Evolutionary conservation across 2,888 invertebrate species (phyloP).

Genomic region (Erebia palarica): DNA sequence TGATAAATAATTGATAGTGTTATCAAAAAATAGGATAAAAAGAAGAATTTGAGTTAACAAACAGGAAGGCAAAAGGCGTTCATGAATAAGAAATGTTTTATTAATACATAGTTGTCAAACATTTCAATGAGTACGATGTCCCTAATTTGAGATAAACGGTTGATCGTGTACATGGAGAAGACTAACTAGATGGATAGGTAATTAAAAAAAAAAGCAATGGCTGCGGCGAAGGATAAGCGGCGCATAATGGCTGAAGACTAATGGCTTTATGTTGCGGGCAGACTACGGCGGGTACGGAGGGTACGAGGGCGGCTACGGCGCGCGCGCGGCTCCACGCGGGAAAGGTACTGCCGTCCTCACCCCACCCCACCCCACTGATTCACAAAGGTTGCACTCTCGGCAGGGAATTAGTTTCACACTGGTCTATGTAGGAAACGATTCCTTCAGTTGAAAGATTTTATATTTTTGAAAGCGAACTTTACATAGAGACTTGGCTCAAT

Average conservation of each 20-base stretch:
- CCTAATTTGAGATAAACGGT: neutral
- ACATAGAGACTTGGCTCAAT: neutral
- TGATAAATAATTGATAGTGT: neutral
- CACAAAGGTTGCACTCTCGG: slow-evolving; percentile 26
- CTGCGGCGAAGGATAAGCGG: slow-evolving; percentile 52
- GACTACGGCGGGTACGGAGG: slow-evolving; percentile 94
- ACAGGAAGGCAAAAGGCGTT: neutral
- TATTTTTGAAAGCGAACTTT: neutral
- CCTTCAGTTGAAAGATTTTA: neutral
- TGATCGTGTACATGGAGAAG: neutral
- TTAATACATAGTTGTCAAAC: neutral
- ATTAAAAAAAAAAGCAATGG: neutral
- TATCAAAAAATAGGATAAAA: neutral
- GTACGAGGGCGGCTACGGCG: slow-evolving; percentile 94
- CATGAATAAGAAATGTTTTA: neutral
- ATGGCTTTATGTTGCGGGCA: slow-evolving; percentile 84
- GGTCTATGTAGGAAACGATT: neutral
- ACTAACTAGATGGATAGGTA: neutral
- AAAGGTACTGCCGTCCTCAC: slow-evolving; percentile 86
- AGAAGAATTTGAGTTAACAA: neutral
- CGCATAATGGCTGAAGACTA: slow-evolving; percentile 60
- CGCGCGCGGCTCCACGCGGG: slow-evolving; percentile 92
- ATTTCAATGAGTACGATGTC: neutral
- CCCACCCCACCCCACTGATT: slow-evolving; percentile 44
- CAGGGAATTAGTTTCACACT: slow-evolving; percentile 14